Conservation (phyloP, 23 tunicate genomes). For the Pegea sp. region DNA sequence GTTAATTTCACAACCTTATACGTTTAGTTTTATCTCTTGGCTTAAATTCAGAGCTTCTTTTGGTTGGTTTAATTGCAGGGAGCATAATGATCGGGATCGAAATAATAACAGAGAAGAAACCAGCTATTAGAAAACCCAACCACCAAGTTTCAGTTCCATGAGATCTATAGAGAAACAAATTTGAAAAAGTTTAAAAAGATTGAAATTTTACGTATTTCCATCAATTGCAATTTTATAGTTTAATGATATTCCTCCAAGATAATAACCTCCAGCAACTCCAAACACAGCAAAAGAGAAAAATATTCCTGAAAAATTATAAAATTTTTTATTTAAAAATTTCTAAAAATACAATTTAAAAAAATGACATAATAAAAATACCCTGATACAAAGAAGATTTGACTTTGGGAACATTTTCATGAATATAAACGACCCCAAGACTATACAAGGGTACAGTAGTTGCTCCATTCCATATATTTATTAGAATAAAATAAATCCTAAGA, state of each 20-base stretch:
- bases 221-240: background rate
- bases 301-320: background rate
- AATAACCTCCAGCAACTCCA: conserved; percentile 1
- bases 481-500: background rate
- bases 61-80: too few species aligned
- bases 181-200: background rate
- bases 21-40: too few species aligned
- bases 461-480: background rate
- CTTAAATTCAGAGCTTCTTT: too few species aligned
- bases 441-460: background rate
- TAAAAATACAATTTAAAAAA: background rate
- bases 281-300: background rate
- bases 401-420: background rate
- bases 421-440: background rate
- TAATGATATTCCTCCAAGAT: background rate
- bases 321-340: background rate
- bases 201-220: background rate
- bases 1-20: too few species aligned
- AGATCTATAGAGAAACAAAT: background rate
- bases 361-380: background rate
- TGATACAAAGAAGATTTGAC: background rate
- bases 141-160: background rate
- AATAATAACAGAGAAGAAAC: background rate
- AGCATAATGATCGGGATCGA: background rate
- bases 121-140: background rate